Percentiles rank a stretch among this genome's conserved stretches.
These are phyloP conservation scores for Tenrec ecaudatus DNA, from an alignment of 2,113 vertebrate species.

Conservation along the genomic window DNA sequence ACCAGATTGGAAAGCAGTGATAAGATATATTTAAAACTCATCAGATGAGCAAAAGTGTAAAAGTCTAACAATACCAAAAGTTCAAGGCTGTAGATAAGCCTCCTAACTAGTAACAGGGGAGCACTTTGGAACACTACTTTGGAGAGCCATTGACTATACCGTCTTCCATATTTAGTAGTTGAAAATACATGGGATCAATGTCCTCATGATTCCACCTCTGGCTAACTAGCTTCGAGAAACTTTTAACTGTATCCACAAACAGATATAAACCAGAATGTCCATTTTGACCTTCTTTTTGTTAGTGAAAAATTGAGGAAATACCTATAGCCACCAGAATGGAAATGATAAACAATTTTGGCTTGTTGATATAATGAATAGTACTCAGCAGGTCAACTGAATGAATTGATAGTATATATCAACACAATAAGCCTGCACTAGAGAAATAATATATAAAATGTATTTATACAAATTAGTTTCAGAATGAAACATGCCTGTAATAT, in stretches of 20 bases:
- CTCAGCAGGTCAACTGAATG: constrained; percentile 37
- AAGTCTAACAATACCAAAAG: not conserved
- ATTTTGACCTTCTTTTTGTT: constrained; percentile 8
- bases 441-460: constrained; percentile 8
- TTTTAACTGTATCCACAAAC: not conserved
- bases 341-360: constrained; percentile 22
- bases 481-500: not conserved
- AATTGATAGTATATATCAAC: not conserved
- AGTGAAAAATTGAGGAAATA: constrained; percentile 2
- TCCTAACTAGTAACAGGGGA: not conserved
- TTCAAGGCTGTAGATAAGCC: not conserved
- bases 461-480: constrained; percentile 10
- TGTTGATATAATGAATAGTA: not conserved
- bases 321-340: not conserved
- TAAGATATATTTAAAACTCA: constrained; percentile 49
- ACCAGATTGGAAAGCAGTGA: constrained; percentile 60
- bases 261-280: not conserved
- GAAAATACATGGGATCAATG: not conserved
- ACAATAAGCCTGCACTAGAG: not conserved
- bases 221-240: not conserved
- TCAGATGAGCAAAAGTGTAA: constrained; percentile 16
- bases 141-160: not conserved
- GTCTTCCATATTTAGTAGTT: too few species aligned
- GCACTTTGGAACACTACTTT: not conserved
- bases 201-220: not conserved